These are phyloP conservation scores for Lepidotrigona ventralis DNA, from an alignment of 1,140 invertebrate species.

Conservation along the genomic window DNA sequence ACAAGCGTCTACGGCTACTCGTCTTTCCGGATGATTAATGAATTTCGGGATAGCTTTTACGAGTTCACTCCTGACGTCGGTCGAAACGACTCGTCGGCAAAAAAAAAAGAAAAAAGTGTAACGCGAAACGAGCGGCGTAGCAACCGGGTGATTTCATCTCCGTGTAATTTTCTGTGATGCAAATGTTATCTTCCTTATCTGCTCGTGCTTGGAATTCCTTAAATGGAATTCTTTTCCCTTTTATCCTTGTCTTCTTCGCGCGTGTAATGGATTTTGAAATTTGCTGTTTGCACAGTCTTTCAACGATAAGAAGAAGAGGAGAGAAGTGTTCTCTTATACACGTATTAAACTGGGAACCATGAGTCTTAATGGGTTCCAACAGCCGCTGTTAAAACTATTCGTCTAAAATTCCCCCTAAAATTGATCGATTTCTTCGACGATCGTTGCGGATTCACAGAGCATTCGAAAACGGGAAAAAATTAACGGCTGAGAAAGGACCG, in stretches of 20 bases:
- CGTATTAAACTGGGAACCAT: no score
- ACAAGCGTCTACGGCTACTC: conserved; percentile 31
- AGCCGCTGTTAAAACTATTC: background rate
- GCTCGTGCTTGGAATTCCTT: background rate
- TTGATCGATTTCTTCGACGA: background rate
- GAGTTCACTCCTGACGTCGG: background rate
- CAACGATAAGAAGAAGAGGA: background rate
- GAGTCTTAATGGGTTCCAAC: background rate
- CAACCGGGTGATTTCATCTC: background rate
- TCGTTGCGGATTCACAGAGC: no score
- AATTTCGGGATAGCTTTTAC: background rate
- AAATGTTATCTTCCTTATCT: conserved; percentile 8
- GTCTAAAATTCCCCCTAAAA: background rate
- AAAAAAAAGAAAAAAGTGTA: background rate
- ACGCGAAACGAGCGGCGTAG: background rate
- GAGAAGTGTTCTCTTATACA: no score
- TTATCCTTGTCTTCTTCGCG: background rate
- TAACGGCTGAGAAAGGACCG: background rate
- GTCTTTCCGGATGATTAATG: conserved; percentile 46
- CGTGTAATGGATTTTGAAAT: background rate
- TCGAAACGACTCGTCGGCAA: background rate
- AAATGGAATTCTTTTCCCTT: background rate
- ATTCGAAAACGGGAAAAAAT: background rate
- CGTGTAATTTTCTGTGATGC: background rate
- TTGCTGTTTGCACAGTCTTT: background rate